Evolutionary conservation across 2,888 invertebrate genomes (phyloP).

Genomic region (Coelinius sp.): DNA sequence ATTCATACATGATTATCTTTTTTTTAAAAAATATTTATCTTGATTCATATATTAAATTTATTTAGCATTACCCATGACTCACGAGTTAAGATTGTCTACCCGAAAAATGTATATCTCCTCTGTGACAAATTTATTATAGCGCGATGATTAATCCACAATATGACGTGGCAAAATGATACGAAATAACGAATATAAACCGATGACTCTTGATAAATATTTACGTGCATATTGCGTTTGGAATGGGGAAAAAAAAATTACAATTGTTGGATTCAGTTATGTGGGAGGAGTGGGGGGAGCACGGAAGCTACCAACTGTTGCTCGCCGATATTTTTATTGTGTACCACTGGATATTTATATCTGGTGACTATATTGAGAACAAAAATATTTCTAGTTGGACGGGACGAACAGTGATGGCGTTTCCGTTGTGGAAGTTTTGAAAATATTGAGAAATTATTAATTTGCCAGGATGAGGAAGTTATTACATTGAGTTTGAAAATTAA

Average conservation of each 20-base stretch:
- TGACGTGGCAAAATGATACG: neutral
- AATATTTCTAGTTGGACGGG: constrained; percentile 56
- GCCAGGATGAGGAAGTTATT: neutral
- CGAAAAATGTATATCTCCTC: neutral
- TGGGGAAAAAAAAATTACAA: neutral
- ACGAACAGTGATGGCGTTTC: constrained; percentile 1
- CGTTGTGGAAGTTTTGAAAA: neutral
- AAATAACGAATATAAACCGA: constrained; percentile 5
- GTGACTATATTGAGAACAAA: constrained; percentile 59
- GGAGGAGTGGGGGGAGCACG: constrained; percentile 39
- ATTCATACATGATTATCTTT: no score
- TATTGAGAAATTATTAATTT: neutral
- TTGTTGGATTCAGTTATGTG: neutral
- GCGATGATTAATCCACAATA: constrained; percentile 1
- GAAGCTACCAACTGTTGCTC: constrained; percentile 53
- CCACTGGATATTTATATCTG: constrained; percentile 59
- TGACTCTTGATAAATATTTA: constrained; percentile 3
- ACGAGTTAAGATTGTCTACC: neutral
- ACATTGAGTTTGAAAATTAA: no score
- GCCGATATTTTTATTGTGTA: constrained; percentile 61
- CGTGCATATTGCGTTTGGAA: neutral
- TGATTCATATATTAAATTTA: no score
- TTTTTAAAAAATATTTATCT: no score
- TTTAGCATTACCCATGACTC: neutral
- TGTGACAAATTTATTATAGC: constrained; percentile 10